Conservation (phyloP, 2,888 invertebrate species). For the Luperina testacea region DNA sequence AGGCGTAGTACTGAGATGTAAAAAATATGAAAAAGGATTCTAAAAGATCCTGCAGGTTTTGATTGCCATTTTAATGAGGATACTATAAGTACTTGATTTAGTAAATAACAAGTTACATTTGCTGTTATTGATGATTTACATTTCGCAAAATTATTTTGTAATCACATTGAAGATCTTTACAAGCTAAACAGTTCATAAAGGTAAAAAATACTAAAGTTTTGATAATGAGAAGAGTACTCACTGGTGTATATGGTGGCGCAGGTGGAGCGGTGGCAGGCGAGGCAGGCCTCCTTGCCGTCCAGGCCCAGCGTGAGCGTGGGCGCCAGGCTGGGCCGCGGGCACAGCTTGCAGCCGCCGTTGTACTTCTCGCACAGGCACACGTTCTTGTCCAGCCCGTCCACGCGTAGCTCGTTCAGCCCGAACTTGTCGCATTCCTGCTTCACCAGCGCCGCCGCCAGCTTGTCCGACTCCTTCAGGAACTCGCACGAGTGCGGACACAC, state of each 20-base stretch:
- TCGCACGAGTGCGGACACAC: conserved; percentile 81
- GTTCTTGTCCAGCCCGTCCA: conserved; percentile 80
- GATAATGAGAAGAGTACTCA: conserved; percentile 70
- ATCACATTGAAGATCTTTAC: not conserved
- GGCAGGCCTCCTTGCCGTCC: conserved; percentile 80
- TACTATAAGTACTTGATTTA: not conserved
- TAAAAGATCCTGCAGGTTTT: too few relatives aligned
- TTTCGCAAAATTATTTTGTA: not conserved
- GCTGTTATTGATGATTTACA: not conserved
- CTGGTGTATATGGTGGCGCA: conserved; percentile 79
- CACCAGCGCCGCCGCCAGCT: conserved; percentile 78
- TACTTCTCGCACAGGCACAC: conserved; percentile 86
- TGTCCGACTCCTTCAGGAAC: conserved; percentile 76
- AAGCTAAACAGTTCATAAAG: too few relatives aligned
- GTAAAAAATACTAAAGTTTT: not conserved
- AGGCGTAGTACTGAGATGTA: not conserved
- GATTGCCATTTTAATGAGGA: too few relatives aligned
- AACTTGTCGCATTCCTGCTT: conserved; percentile 81
- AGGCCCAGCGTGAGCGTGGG: conserved; percentile 73
- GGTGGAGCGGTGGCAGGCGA: conserved; percentile 75
- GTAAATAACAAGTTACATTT: not conserved
- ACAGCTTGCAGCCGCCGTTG: conserved; percentile 87
- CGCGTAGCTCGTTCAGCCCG: conserved; percentile 84
- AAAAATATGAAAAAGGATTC: too few relatives aligned
- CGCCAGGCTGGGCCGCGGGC: conserved; percentile 78